These are phyloP conservation scores for Gadus macrocephalus DNA, from an alignment of 2,113 vertebrate genomes.

Conservation along the genomic window DNA sequence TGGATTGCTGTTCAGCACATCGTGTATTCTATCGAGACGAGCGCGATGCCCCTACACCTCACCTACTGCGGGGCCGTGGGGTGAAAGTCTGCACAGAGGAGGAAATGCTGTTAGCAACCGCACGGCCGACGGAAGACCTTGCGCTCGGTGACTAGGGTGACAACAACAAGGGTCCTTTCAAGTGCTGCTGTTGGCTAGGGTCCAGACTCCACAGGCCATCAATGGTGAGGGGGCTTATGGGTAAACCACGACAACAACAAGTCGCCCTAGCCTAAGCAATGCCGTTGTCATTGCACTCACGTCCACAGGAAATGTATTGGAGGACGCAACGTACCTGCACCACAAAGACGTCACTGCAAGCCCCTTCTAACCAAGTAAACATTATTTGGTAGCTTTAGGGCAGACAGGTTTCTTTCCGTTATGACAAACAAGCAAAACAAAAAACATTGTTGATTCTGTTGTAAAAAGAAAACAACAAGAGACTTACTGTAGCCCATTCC, in stretches of 20 bases:
- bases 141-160: conserved; percentile 44
- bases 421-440: neutral
- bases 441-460: neutral
- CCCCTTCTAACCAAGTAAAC: conserved; percentile 22
- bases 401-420: neutral
- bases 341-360: conserved; percentile 45
- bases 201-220: conserved; percentile 13
- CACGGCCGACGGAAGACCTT: neutral
- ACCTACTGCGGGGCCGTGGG: conserved; percentile 58
- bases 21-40: conserved; percentile 1
- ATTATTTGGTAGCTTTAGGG: neutral
- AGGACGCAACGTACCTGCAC: conserved; percentile 24
- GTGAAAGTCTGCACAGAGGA: conserved; percentile 57
- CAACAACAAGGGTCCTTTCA: conserved; percentile 43
- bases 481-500: conserved; percentile 83
- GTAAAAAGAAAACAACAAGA: neutral
- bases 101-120: conserved; percentile 53
- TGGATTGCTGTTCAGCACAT: conserved; percentile 35
- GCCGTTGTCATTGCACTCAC: conserved; percentile 42
- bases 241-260: conserved; percentile 33
- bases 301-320: conserved; percentile 53
- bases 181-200: conserved; percentile 20
- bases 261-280: conserved; percentile 22
- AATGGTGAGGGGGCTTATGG: conserved; percentile 19
- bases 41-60: conserved; percentile 46